Evolutionary conservation across 2,113 vertebrate species (phyloP).

Genomic region (Carlito syrichta): DNA sequence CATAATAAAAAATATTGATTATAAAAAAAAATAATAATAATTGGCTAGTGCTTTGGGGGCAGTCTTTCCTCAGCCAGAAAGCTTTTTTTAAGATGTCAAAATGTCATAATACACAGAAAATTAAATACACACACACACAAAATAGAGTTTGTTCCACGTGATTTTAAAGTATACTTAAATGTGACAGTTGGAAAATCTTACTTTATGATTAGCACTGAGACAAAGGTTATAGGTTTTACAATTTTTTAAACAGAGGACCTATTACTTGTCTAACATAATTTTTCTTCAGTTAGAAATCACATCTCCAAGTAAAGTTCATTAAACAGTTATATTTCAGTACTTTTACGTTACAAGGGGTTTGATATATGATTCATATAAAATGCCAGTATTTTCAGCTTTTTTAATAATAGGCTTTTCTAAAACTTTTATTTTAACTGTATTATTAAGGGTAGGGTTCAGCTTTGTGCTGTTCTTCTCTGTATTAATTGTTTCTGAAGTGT

Average conservation of each 20-base stretch:
- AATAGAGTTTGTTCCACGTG: neutral
- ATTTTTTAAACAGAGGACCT: neutral
- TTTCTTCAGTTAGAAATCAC: conserved; percentile 13
- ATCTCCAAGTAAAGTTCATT: neutral
- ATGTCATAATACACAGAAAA: neutral
- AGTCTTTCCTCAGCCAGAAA: neutral
- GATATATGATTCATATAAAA: neutral
- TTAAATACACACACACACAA: neutral
- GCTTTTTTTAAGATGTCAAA: neutral
- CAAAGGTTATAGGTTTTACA: neutral
- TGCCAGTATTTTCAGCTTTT: neutral
- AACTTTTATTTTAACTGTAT: neutral
- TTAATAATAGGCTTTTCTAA: conserved; percentile 9
- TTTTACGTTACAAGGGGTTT: neutral
- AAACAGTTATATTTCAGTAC: neutral
- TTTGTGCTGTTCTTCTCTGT: neutral
- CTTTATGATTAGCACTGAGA: neutral
- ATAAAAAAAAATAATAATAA: no score
- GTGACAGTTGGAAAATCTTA: neutral
- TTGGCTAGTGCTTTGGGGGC: neutral
- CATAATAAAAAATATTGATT: no score
- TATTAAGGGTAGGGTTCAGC: neutral
- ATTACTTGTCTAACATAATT: neutral
- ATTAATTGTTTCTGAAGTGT: conserved; percentile 2
- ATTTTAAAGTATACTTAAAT: neutral